Conservation (phyloP, 2,888 invertebrate species). For the Cynaeus angustus region DNA sequence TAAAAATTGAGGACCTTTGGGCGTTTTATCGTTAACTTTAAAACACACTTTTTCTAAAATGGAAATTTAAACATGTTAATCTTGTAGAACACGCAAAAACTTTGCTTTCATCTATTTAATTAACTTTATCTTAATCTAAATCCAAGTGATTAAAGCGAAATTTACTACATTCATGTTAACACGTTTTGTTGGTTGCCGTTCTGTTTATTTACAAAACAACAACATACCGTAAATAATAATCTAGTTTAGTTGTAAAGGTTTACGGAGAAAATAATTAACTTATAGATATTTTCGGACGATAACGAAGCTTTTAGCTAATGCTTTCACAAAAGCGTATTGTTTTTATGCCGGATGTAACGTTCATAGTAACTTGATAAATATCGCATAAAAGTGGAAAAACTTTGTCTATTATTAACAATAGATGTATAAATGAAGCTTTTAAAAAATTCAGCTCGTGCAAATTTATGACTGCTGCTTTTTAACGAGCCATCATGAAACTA, state of each 20-base stretch:
- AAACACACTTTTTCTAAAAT: too few relatives aligned
- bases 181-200: too few relatives aligned
- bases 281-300: constrained; percentile 9
- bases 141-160: too few relatives aligned
- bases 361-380: not conserved
- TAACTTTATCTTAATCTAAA: too few relatives aligned
- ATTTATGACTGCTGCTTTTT: constrained; percentile 9
- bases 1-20: too few relatives aligned
- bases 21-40: too few relatives aligned
- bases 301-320: constrained; percentile 34
- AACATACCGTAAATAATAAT: not conserved
- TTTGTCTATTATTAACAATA: constrained; percentile 1
- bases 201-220: not conserved
- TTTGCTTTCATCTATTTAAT: too few relatives aligned
- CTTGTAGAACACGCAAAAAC: too few relatives aligned
- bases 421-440: constrained; percentile 12
- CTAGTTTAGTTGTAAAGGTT: not conserved
- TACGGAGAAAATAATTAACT: not conserved
- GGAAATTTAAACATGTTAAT: too few relatives aligned
- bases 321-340: constrained; percentile 4
- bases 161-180: too few relatives aligned
- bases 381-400: not conserved
- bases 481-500: constrained; percentile 1
- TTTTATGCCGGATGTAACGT: not conserved
- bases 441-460: constrained; percentile 6